Percentiles rank a stretch among this genome's conserved stretches.
phyloP scores from a whole-genome alignment of 2,797 vertebrate species.

The Gallinago nigripennis region DNA sequence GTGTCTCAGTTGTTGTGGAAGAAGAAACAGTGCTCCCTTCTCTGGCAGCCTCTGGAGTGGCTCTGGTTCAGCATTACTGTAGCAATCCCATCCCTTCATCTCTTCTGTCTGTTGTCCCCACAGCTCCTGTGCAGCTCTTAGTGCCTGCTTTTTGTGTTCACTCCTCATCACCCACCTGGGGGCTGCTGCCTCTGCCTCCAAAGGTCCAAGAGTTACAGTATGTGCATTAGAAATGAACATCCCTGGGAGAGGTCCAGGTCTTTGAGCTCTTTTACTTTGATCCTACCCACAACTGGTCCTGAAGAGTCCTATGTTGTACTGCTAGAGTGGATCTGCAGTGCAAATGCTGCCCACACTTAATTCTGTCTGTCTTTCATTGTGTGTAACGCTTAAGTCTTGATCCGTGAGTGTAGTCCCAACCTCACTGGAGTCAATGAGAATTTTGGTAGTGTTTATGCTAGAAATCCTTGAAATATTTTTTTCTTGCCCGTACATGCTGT shows the following conservation, averaged over 20 bases:
- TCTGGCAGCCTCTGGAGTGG: neutral
- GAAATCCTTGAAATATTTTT: neutral
- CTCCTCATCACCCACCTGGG: neutral
- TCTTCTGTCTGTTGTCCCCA: neutral
- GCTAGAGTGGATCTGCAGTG: neutral
- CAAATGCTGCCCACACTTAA: neutral
- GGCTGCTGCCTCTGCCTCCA: neutral
- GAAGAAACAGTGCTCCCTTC: accelerated
- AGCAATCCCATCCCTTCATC: neutral
- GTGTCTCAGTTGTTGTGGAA: neutral
- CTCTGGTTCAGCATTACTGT: neutral
- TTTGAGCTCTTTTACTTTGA: neutral
- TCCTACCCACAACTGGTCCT: neutral
- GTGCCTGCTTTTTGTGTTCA: neutral
- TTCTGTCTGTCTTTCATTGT: no score
- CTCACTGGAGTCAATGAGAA: neutral
- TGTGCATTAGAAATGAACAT: neutral
- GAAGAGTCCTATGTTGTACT: no score
- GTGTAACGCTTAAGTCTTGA: neutral
- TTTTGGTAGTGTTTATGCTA: neutral
- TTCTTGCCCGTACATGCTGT: accelerated
- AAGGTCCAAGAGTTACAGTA: neutral
- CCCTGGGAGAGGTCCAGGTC: neutral
- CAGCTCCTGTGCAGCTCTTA: neutral
- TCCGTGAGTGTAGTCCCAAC: accelerated